Evolutionary conservation across 2,888 invertebrate genomes (phyloP).

Genomic region (Zhuqinia jingwanae): DNA sequence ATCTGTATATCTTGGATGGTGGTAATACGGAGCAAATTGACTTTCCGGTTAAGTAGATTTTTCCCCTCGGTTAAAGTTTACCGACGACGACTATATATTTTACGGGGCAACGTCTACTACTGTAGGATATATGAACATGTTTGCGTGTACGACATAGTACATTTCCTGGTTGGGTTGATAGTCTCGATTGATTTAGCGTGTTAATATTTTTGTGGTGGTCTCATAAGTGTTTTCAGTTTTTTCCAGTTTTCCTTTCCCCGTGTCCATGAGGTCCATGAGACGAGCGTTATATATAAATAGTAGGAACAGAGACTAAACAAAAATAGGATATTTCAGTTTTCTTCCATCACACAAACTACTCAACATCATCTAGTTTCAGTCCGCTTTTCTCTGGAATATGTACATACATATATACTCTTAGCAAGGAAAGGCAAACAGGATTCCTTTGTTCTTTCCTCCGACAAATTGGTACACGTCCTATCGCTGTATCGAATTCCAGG

Average conservation of each 20-base stretch:
- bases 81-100: constrained; percentile 1
- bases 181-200: constrained; percentile 23
- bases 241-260: constrained; percentile 31
- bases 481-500: neutral
- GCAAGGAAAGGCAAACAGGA: constrained; percentile 4
- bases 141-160: neutral
- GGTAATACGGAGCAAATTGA: constrained; percentile 37
- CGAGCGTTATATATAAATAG: neutral
- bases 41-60: constrained; percentile 24
- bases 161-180: neutral
- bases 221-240: constrained; percentile 14
- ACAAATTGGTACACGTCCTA: constrained; percentile 54
- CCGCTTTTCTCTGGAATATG: neutral
- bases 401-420: no score
- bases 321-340: neutral
- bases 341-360: neutral
- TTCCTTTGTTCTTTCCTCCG: constrained; percentile 42
- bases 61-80: neutral
- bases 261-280: constrained; percentile 14
- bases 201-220: constrained; percentile 50
- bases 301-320: neutral
- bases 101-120: neutral
- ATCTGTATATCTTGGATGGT: neutral
- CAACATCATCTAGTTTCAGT: neutral
- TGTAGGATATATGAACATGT: neutral